Evolutionary conservation across 2,113 vertebrate species (phyloP).

Genomic region (Psilopsiagon aurifrons): DNA sequence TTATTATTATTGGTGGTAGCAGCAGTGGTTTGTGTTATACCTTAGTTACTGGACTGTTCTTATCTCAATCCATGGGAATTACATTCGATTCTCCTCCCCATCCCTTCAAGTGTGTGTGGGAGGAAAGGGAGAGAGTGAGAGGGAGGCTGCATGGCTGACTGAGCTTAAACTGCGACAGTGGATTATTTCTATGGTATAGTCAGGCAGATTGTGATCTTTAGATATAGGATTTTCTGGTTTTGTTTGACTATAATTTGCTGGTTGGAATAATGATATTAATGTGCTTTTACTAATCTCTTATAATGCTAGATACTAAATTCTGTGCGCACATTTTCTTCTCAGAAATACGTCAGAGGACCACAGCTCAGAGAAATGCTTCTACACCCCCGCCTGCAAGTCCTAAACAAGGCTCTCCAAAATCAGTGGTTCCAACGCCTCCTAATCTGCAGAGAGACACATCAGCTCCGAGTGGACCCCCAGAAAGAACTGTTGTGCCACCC

Average conservation of each 20-base stretch:
- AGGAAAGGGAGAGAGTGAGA: no score
- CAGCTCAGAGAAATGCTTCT: slow-evolving; percentile 81
- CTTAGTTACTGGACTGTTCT: no score
- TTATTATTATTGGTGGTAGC: no score
- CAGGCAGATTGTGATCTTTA: not conserved
- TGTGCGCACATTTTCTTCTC: slow-evolving; percentile 42
- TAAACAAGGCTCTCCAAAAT: slow-evolving; percentile 75
- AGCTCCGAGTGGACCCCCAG: slow-evolving; percentile 87
- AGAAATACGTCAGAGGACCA: slow-evolving; percentile 93
- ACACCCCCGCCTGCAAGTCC: slow-evolving; percentile 48
- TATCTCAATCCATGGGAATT: no score
- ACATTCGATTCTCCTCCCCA: no score
- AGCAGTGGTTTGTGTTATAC: no score
- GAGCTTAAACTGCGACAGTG: no score
- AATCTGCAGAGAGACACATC: slow-evolving; percentile 79
- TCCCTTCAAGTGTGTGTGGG: no score
- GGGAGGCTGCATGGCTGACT: no score
- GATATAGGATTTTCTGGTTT: not conserved
- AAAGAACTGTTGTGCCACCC: slow-evolving; percentile 79
- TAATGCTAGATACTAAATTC: slow-evolving; percentile 35
- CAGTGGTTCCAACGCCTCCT: slow-evolving; percentile 71
- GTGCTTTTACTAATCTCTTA: not conserved
- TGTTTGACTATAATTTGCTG: not conserved
- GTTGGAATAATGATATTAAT: not conserved
- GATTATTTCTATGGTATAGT: not conserved